A percentile compares a stretch with the other conserved stretches of the same genome.
phyloP scores from a whole-genome alignment of 1,140 invertebrate genomes.

The Euschistus heros region DNA sequence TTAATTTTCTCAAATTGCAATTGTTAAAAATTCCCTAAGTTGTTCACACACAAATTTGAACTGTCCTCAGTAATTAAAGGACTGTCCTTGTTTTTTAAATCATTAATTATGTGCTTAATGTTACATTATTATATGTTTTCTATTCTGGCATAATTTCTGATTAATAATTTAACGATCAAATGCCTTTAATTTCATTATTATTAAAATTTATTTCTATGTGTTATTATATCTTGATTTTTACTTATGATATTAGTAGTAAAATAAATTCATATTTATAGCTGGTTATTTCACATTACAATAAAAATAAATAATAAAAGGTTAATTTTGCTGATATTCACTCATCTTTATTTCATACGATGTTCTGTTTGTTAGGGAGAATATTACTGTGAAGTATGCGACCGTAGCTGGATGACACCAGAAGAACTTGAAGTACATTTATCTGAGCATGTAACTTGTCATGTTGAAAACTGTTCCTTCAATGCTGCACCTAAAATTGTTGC shows the following conservation, averaged over 20 bases:
- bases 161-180: not conserved
- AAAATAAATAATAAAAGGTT: not conserved
- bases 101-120: not conserved
- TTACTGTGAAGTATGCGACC: conserved; percentile 67
- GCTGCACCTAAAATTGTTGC: conserved; percentile 67
- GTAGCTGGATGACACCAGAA: conserved; percentile 48
- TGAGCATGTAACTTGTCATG: conserved; percentile 60
- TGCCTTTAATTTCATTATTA: not conserved
- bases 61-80: not conserved
- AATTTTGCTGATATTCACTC: not conserved
- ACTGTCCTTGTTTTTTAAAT: not conserved
- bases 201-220: not conserved
- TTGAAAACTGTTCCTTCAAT: conserved; percentile 68
- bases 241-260: not conserved
- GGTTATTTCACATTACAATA: conserved; percentile 15
- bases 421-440: conserved; percentile 50
- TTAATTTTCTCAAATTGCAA: not conserved
- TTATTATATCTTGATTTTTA: not conserved
- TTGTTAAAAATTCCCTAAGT: not conserved
- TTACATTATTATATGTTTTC: not conserved
- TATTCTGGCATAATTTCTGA: not conserved
- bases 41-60: not conserved
- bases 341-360: not conserved
- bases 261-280: not conserved
- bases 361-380: conserved; percentile 28